These are phyloP conservation scores for Morone chrysops DNA, from an alignment of 2,113 vertebrate species.

Conservation along the genomic window DNA sequence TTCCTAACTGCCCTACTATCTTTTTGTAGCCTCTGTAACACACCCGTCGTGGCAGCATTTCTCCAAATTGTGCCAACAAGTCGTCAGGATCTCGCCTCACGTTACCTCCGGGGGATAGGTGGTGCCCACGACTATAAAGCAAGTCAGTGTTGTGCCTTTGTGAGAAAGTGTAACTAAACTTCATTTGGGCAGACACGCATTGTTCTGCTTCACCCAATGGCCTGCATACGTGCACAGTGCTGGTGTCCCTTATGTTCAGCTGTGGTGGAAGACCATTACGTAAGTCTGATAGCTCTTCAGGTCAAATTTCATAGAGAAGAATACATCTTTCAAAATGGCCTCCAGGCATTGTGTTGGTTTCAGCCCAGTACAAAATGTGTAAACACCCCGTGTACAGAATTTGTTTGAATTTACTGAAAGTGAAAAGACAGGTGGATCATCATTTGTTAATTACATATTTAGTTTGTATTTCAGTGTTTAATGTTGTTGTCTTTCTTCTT, in stretches of 20 bases:
- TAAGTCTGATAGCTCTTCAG: constrained; percentile 17
- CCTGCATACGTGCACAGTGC: not conserved
- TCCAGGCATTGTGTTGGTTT: constrained; percentile 21
- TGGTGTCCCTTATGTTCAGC: not conserved
- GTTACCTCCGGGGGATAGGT: constrained; percentile 55
- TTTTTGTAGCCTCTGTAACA: constrained; percentile 10
- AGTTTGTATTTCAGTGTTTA: not conserved
- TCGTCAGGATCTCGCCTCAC: constrained; percentile 23
- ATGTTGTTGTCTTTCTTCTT: not conserved
- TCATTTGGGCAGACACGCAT: constrained; percentile 41
- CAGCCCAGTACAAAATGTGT: not conserved
- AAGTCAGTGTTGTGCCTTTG: constrained; percentile 51
- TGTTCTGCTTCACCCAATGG: constrained; percentile 45
- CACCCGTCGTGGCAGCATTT: not conserved
- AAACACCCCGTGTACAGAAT: constrained; percentile 6
- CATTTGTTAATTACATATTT: not conserved
- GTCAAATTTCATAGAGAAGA: constrained; percentile 54
- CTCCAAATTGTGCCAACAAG: constrained; percentile 25
- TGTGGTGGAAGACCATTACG: not conserved
- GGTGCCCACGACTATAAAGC: constrained; percentile 38
- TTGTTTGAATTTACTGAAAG: not conserved
- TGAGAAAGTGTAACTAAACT: constrained; percentile 65
- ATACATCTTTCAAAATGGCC: constrained; percentile 25
- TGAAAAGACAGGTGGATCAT: constrained; percentile 5
- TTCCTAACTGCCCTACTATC: not conserved